These are phyloP conservation scores for Chiloscyllium plagiosum DNA, from an alignment of 2,113 vertebrate genomes.

Conservation along the genomic window DNA sequence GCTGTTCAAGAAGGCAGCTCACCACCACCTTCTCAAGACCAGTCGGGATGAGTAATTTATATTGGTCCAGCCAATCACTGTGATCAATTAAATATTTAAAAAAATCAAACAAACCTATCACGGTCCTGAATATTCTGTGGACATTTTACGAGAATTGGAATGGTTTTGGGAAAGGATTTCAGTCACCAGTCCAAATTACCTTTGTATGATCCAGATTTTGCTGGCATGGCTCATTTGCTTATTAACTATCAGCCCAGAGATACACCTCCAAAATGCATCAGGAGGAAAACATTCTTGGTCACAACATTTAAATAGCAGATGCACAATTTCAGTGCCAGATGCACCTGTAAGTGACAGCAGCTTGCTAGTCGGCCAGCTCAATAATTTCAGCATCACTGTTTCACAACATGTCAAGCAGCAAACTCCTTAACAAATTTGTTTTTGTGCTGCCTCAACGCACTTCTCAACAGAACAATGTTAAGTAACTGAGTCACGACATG, in stretches of 20 bases:
- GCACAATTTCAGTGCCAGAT: not conserved
- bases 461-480: not conserved
- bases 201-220: not conserved
- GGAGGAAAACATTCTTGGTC: not conserved
- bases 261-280: not conserved
- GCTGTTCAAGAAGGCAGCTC: no score
- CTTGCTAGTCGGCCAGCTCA: not conserved
- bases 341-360: not conserved
- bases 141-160: not conserved
- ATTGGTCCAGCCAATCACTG: no score
- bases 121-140: no score
- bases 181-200: not conserved
- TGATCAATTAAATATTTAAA: no score
- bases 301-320: not conserved
- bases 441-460: not conserved
- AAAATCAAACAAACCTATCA: not conserved
- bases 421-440: not conserved
- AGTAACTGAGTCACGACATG: not conserved
- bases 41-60: no score
- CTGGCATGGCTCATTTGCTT: not conserved
- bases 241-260: not conserved
- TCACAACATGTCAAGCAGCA: not conserved
- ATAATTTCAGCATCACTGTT: not conserved
- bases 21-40: no score
- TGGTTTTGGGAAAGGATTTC: not conserved